A percentile compares a stretch with the other conserved stretches of the same genome.
Evolutionary conservation across 2,888 invertebrate species (phyloP).

Genomic region (Saturnia japonica): DNA sequence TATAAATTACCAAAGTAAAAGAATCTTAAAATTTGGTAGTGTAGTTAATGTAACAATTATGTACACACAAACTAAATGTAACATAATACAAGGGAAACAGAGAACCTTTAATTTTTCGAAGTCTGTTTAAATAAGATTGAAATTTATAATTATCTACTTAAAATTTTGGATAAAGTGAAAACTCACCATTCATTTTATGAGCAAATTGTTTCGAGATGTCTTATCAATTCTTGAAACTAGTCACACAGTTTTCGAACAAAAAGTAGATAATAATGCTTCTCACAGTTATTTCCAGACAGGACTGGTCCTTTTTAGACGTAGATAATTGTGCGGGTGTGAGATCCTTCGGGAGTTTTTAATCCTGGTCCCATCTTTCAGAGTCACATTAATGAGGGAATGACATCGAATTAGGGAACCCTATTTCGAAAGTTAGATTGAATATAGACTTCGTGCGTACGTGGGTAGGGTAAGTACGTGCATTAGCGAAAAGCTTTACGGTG

Average conservation of each 20-base stretch:
- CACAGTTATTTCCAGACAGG: conserved; percentile 24
- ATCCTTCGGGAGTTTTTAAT: conserved; percentile 74
- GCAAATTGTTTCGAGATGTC: neutral
- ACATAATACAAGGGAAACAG: too few relatives aligned
- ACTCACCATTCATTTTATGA: neutral
- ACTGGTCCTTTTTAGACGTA: conserved; percentile 29
- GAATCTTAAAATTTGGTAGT: too few relatives aligned
- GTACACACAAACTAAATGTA: too few relatives aligned
- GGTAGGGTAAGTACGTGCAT: conserved; percentile 47
- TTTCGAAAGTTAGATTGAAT: conserved; percentile 78
- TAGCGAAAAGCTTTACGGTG: conserved; percentile 55
- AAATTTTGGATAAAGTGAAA: neutral
- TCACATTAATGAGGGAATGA: conserved; percentile 77
- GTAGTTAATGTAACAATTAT: too few relatives aligned
- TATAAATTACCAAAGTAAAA: too few relatives aligned
- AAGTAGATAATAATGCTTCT: conserved; percentile 23
- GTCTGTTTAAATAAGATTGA: too few relatives aligned
- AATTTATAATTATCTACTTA: too few relatives aligned
- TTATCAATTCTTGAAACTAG: neutral
- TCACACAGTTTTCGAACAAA: conserved; percentile 15
- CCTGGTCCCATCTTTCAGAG: conserved; percentile 62
- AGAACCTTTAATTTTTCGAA: too few relatives aligned
- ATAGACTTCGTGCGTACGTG: conserved; percentile 60
- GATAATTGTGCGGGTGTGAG: conserved; percentile 61
- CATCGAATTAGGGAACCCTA: conserved; percentile 68